Conservation (phyloP, 64 coral and sea anemone species). For the Actinia tenebrosa region DNA sequence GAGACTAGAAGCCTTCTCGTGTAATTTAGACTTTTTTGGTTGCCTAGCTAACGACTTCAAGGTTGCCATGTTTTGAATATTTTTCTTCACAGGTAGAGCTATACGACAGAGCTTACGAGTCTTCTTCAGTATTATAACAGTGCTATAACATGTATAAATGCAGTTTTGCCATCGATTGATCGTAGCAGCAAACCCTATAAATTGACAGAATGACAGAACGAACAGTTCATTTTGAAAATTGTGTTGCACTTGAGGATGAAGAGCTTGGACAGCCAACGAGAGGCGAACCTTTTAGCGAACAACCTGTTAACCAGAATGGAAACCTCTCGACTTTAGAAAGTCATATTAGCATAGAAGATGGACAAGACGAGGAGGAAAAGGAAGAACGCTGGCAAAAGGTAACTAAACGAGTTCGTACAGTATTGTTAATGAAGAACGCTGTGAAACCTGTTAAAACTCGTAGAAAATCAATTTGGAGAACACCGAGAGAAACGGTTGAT, state of each 20-base stretch:
- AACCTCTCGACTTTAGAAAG: neutral
- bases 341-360: neutral
- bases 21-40: neutral
- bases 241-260: slow-evolving; percentile 27
- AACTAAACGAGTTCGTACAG: slow-evolving; percentile 52
- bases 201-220: slow-evolving; percentile 17
- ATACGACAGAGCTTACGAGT: neutral
- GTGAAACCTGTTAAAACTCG: slow-evolving; percentile 49
- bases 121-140: neutral
- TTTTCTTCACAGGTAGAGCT: neutral
- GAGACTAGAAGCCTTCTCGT: neutral
- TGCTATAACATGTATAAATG: neutral
- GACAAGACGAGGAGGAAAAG: slow-evolving; percentile 18
- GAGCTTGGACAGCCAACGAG: neutral
- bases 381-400: slow-evolving; percentile 34
- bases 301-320: neutral
- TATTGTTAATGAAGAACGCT: slow-evolving; percentile 52
- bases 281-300: neutral
- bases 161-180: neutral
- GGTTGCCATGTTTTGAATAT: neutral
- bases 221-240: slow-evolving; percentile 53
- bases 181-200: neutral
- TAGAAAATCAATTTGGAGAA: slow-evolving; percentile 54
- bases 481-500: slow-evolving; percentile 60
- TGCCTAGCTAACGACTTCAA: neutral